Evolutionary conservation across 2,113 vertebrate species (phyloP).

Genomic region (Terrapene triunguis): DNA sequence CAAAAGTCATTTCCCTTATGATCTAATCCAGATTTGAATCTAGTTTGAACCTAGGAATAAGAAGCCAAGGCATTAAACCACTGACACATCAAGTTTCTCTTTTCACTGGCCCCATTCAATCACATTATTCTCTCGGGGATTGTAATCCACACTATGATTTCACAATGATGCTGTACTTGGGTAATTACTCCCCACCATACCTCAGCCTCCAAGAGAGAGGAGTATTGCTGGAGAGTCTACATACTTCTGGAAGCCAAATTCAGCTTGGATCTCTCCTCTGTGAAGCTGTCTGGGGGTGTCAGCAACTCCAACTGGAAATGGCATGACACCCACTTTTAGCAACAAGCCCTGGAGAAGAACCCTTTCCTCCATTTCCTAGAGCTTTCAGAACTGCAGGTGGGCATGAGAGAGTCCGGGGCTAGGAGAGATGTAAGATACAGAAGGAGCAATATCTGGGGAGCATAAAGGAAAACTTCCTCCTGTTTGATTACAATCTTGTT

Average conservation of each 20-base stretch:
- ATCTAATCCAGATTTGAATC: background rate
- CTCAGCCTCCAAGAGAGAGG: background rate
- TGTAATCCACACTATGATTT: background rate
- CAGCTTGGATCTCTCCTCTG: background rate
- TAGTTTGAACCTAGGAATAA: background rate
- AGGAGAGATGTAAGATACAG: background rate
- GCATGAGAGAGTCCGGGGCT: background rate
- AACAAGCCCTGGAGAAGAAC: rapidly evolving
- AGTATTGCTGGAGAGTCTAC: background rate
- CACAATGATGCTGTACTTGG: background rate
- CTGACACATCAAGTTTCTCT: background rate
- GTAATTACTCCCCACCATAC: background rate
- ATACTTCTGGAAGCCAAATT: background rate
- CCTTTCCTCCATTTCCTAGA: background rate
- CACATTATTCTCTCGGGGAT: rapidly evolving
- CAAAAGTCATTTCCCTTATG: background rate
- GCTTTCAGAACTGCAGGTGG: background rate
- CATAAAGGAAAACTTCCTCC: background rate
- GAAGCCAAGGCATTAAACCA: background rate
- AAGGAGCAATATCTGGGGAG: background rate
- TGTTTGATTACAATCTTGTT: background rate
- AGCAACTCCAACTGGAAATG: background rate
- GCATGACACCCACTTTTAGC: background rate
- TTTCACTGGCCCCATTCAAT: background rate
- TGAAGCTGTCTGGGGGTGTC: background rate